These are phyloP conservation scores for Coptodon rendalli DNA, from an alignment of 2,113 vertebrate genomes.

Conservation along the genomic window DNA sequence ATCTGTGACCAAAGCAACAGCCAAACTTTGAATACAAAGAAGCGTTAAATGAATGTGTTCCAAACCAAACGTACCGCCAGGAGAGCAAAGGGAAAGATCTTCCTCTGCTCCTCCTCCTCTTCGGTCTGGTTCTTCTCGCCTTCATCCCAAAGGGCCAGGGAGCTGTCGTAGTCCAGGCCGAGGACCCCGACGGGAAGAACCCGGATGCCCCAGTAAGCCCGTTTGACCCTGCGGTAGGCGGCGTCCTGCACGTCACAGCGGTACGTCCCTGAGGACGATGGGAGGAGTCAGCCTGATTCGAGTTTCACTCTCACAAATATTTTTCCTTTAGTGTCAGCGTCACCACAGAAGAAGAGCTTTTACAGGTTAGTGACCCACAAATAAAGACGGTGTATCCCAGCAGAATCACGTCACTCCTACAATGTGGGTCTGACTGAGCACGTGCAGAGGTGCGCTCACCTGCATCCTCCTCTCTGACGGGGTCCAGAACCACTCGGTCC, in stretches of 20 bases:
- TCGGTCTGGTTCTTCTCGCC: background rate
- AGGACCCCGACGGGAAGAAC: conserved; percentile 66
- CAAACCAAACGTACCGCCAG: background rate
- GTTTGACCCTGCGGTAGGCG: conserved; percentile 69
- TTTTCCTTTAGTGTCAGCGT: background rate
- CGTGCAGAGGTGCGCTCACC: conserved; percentile 69
- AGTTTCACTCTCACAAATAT: background rate
- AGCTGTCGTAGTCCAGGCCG: conserved; percentile 67
- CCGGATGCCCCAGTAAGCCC: conserved; percentile 79
- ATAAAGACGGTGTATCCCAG: background rate
- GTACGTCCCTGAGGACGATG: conserved; percentile 76
- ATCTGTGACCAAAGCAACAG: background rate
- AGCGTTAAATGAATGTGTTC: background rate
- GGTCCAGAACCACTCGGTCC: conserved; percentile 58
- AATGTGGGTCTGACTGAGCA: background rate
- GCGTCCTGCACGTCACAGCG: conserved; percentile 77
- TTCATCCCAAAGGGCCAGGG: conserved; percentile 4
- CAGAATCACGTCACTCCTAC: background rate
- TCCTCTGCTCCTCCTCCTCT: background rate
- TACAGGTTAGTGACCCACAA: background rate
- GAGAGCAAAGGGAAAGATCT: background rate
- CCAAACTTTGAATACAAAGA: background rate
- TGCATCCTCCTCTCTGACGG: conserved; percentile 67
- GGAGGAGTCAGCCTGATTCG: too few species aligned
- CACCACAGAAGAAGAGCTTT: background rate